Evolutionary conservation across 37 sponge, comb jelly and placozoan species (phyloP), one percentile per base, ranked within the genome.

Genomic region (Aplysina aerophoba): DNA sequence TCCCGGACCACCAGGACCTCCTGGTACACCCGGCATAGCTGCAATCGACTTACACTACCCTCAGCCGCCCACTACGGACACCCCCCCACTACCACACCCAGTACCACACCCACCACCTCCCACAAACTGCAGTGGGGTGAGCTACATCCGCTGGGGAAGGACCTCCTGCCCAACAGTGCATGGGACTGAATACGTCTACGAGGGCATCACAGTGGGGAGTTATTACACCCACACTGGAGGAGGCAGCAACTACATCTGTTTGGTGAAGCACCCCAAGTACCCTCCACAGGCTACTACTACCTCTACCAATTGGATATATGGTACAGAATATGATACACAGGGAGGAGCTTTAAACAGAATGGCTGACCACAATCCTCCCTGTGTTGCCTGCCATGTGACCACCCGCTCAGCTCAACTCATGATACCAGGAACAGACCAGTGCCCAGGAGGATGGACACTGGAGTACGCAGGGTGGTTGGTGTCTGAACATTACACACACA

Each of bases 341-440:
- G 19, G 30, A 11, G 27, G 27, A 12, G 19, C 6, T n/a, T n/a
- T n/a, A n/a, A n/a, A n/a, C n/a, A n/a, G n/a, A n/a, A 65, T 25
- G 66, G 19, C 22, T 65, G 66, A 65, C 22, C 66, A 65, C 30
- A 65, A 65, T 30, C 30, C 27, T 16, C 66, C 66, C 6, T 65
- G 66, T 65, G 66, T 30, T 20, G 22, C 22, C 11, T 65, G 66
- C 27, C 11, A 11, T 20, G 66, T 16, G 22, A 13, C 38, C 20
- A 15, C 74, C 37, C 39, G 74, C 37, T 73, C 74, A 33, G 37
- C 31, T 12, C 74, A 73, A 11, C 35, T 73, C 35, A 73, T 73
- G 74, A 73, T 73, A 31, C 74, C 74, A 73, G 74, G 74, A 73
- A 73, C 74, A 12, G 12, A 73, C 39, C 8, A 8, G 37, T 73